phyloP scores from a whole-genome alignment of 1,140 invertebrate genomes.

The Conopomorpha cramerella region DNA sequence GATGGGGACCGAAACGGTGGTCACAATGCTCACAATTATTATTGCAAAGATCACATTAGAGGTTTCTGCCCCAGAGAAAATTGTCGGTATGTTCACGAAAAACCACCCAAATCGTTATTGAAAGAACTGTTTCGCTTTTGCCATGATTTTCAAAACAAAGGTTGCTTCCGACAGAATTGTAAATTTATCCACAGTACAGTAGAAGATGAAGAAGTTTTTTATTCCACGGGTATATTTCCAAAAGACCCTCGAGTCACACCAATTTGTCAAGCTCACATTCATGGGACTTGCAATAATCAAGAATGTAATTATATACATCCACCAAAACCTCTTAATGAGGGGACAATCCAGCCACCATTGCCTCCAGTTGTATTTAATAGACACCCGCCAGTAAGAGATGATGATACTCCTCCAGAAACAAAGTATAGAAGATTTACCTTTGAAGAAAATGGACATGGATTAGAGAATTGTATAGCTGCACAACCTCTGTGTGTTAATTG shows the following conservation, averaged over 20 bases:
- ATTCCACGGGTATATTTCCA: constrained; percentile 30
- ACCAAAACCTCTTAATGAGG: constrained; percentile 21
- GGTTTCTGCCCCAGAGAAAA: constrained; percentile 37
- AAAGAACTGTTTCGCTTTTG: constrained; percentile 47
- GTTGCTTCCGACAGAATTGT: constrained; percentile 40
- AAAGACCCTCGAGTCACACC: constrained; percentile 17
- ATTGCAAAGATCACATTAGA: constrained; percentile 41
- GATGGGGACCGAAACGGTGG: too few relatives aligned
- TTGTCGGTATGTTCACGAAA: constrained; percentile 41
- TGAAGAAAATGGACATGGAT: constrained; percentile 28
- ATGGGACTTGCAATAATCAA: constrained; percentile 26
- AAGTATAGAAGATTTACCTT: constrained; percentile 39
- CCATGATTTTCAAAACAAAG: constrained; percentile 52
- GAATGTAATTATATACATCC: constrained; percentile 35
- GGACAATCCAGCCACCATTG: constrained; percentile 13
- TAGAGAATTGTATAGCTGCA: constrained; percentile 21
- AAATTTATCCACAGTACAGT: constrained; percentile 38
- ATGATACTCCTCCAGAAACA: constrained; percentile 41
- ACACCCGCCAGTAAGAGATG: constrained; percentile 30
- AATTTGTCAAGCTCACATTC: constrained; percentile 29
- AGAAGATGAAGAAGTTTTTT: constrained; percentile 44
- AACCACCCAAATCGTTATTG: constrained; percentile 26
- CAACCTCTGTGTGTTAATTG: constrained; percentile 32
- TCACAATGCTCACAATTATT: too few relatives aligned
- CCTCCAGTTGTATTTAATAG: constrained; percentile 22